These are phyloP conservation scores for Nasonovia ribisnigri DNA, from an alignment of 2,888 invertebrate species.

Conservation along the genomic window DNA sequence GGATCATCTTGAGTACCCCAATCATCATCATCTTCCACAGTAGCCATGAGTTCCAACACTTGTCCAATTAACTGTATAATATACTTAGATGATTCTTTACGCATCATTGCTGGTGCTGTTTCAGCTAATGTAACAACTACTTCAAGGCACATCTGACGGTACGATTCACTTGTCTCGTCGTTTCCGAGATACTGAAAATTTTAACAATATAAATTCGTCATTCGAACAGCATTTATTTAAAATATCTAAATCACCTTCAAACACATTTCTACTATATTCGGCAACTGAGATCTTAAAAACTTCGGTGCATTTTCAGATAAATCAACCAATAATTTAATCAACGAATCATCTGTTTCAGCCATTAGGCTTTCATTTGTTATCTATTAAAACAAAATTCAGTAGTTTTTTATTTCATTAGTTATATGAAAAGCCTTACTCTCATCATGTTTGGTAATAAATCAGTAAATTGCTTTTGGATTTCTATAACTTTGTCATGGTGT, in stretches of 20 bases:
- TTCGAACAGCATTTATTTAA: slow-evolving; percentile 2
- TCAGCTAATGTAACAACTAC: slow-evolving; percentile 89
- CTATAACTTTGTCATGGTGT: slow-evolving; percentile 93
- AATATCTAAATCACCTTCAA: slow-evolving; percentile 76
- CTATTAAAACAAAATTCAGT: slow-evolving; percentile 70
- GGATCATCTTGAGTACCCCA: slow-evolving; percentile 91
- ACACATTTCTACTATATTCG: slow-evolving; percentile 87
- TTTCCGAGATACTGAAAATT: slow-evolving; percentile 76
- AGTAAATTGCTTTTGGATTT: slow-evolving; percentile 87
- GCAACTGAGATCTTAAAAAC: slow-evolving; percentile 88
- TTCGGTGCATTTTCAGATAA: slow-evolving; percentile 94
- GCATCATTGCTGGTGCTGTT: slow-evolving; percentile 95
- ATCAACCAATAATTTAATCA: slow-evolving; percentile 94
- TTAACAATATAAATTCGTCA: slow-evolving; percentile 37
- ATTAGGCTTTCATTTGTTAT: slow-evolving; percentile 86
- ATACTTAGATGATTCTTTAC: slow-evolving; percentile 90
- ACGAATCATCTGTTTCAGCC: slow-evolving; percentile 87
- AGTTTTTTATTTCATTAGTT: not conserved
- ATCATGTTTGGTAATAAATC: slow-evolving; percentile 86
- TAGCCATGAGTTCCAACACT: slow-evolving; percentile 94
- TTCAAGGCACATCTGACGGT: slow-evolving; percentile 92
- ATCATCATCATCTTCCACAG: slow-evolving; percentile 90
- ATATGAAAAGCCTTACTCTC: slow-evolving; percentile 72
- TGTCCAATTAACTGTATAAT: slow-evolving; percentile 85
- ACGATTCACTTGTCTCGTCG: slow-evolving; percentile 81